phyloP scores from a whole-genome alignment of 2,113 vertebrate genomes.

The Halichoeres trimaculatus region DNA sequence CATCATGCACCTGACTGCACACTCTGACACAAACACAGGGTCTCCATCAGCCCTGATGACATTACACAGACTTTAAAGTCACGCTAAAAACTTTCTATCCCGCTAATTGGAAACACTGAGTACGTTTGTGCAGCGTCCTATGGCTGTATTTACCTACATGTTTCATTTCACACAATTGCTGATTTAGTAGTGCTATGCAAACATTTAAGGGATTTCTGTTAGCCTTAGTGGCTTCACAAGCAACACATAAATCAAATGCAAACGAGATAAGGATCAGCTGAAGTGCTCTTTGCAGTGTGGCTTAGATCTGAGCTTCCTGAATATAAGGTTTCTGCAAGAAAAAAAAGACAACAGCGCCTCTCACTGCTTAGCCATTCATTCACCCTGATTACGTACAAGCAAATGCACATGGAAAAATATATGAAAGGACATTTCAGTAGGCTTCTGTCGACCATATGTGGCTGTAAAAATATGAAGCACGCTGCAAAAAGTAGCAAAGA shows the following conservation, averaged over 20 bases:
- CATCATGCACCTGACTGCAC: constrained; percentile 49
- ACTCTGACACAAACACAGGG: constrained; percentile 45
- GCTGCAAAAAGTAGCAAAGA: constrained; percentile 8
- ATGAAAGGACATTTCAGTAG: constrained; percentile 43
- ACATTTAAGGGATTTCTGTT: constrained; percentile 64
- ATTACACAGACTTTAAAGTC: constrained; percentile 24
- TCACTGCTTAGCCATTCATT: constrained; percentile 48
- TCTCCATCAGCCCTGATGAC: constrained; percentile 21
- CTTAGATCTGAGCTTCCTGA: constrained; percentile 66
- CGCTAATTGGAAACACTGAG: background rate
- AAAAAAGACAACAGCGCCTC: constrained; percentile 40
- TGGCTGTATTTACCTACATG: constrained; percentile 56
- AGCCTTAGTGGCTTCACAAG: constrained; percentile 57
- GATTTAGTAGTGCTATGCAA: constrained; percentile 69
- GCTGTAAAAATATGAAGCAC: constrained; percentile 24
- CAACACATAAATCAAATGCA: constrained; percentile 73
- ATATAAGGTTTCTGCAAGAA: constrained; percentile 60
- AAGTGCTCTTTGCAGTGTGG: constrained; percentile 49
- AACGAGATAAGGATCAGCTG: constrained; percentile 76
- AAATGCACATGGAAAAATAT: constrained; percentile 44
- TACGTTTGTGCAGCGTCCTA: constrained; percentile 6
- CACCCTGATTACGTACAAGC: constrained; percentile 35
- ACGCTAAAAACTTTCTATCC: constrained; percentile 38
- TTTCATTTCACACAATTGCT: constrained; percentile 64
- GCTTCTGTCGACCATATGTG: constrained; percentile 56